These are phyloP conservation scores for Oreochromis spilurus DNA, from an alignment of 2,113 vertebrate species.

Conservation along the genomic window DNA sequence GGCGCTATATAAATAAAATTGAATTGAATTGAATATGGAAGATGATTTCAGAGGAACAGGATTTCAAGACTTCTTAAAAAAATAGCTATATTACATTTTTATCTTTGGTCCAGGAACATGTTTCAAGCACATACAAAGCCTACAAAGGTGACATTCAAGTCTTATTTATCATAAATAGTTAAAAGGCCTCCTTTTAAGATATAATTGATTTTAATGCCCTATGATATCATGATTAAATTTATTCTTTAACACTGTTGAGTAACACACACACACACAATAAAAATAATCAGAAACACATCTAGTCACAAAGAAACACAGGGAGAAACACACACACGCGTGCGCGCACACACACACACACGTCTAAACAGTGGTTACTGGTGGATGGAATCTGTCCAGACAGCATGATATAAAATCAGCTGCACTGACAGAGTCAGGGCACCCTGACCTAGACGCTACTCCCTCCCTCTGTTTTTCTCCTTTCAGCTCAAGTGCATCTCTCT, in stretches of 20 bases:
- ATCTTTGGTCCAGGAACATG: not conserved
- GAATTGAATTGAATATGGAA: not conserved
- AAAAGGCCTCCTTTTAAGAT: not conserved
- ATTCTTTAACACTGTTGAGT: not conserved
- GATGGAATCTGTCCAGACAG: constrained; percentile 55
- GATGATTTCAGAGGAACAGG: not conserved
- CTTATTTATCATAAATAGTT: not conserved
- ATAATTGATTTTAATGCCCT: not conserved
- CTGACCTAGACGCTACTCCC: constrained; percentile 66
- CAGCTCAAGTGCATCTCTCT: not conserved
- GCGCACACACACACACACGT: not conserved
- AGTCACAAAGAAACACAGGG: not conserved
- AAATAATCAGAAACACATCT: not conserved
- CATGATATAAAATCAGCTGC: constrained; percentile 59
- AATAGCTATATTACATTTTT: not conserved
- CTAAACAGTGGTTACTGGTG: constrained; percentile 18
- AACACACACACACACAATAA: not conserved
- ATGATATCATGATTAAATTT: not conserved
- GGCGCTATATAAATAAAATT: too few species aligned
- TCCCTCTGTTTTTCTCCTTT: constrained; percentile 27
- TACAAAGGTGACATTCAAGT: not conserved
- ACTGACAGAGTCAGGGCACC: constrained; percentile 66
- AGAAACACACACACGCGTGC: not conserved
- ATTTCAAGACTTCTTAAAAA: not conserved
- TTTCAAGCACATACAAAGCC: not conserved